Evolutionary conservation across 53 echinoderm and acorn worm genomes (phyloP), one percentile per base, ranked within the genome.

Genomic region (Patiria pectinifera): DNA sequence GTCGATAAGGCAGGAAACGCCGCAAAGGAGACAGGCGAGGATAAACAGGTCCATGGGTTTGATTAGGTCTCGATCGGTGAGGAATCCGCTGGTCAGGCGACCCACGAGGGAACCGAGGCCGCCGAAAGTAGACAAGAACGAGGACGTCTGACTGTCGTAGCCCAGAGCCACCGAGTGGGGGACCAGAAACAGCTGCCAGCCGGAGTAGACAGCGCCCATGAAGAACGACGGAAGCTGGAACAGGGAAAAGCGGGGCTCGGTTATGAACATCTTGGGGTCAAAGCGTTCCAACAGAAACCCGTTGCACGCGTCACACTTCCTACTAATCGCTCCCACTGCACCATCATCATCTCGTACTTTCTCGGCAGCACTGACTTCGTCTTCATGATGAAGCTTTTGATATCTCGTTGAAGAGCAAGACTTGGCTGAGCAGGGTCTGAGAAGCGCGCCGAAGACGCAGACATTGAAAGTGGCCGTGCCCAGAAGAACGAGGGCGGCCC

Each of bases 131-230:
- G 88, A 76, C 60, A 88, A 59, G 78, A 88, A 88, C 48, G 88
- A 88, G 26, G 88, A 77, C 78, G 21, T 18, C 35, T 88, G 88
- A 45, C 18, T 21, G 60, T 19, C 77, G 25, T 88, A 88, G 60
- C 88, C 88, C 26, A 88, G 78, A 4, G 60, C 19, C 59, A 44
- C 46, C 76, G 88, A 11, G n/a, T 78, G 88, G 5, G 88, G 88
- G 0, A 88, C 88, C 13, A 88, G 88, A 62, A 77, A 88, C 11
- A 88, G 77, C 11, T 88, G 88, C 88, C 88, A 88, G 5, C 88
- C 79, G 18, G 77, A 48, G 78, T 60, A 88, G 26, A 88, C 78
- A 2, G 88, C 88, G 8, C 88, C 88, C 16, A 44, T 62, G 21
- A 78, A 3, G 62, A 88, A 61, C 18, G 13, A 61, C 44, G 45